These are phyloP conservation scores for Alitta virens DNA, from an alignment of 2,888 invertebrate species.

Conservation along the genomic window DNA sequence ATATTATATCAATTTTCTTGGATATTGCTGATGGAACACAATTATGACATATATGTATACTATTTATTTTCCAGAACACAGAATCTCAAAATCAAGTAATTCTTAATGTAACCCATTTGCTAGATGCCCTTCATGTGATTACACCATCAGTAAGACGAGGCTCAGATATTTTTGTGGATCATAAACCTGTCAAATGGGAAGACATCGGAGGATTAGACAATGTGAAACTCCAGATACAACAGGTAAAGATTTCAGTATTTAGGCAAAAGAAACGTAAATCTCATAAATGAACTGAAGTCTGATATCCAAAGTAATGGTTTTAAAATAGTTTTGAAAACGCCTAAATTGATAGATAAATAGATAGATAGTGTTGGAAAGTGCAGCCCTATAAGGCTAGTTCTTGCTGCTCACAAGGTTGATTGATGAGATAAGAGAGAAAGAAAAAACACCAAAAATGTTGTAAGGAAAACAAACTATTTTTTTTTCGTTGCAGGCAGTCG, in stretches of 20 bases:
- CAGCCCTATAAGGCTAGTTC: no score
- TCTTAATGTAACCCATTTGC: conserved; percentile 39
- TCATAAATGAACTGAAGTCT: no score
- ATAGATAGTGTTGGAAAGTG: no score
- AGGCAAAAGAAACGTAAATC: no score
- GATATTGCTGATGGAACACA: no score
- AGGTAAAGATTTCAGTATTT: conserved; percentile 35
- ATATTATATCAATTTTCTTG: background rate
- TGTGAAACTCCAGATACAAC: conserved; percentile 61
- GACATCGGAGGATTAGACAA: conserved; percentile 63
- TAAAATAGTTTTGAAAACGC: no score
- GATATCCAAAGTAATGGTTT: no score
- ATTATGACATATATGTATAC: background rate
- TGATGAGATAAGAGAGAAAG: no score
- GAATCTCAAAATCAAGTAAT: background rate
- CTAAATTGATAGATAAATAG: no score
- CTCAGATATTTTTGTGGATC: conserved; percentile 44
- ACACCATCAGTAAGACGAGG: conserved; percentile 59
- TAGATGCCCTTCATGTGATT: conserved; percentile 49
- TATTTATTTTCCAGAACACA: background rate
- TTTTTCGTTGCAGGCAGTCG: conserved; percentile 66
- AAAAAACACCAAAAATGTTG: no score
- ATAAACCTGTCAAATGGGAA: conserved; percentile 55
- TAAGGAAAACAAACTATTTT: background rate
- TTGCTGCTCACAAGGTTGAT: no score